Evolutionary conservation across 2,888 invertebrate species (phyloP), one percentile per base, ranked within the genome.

Genomic region (Chelonus formosanus): DNA sequence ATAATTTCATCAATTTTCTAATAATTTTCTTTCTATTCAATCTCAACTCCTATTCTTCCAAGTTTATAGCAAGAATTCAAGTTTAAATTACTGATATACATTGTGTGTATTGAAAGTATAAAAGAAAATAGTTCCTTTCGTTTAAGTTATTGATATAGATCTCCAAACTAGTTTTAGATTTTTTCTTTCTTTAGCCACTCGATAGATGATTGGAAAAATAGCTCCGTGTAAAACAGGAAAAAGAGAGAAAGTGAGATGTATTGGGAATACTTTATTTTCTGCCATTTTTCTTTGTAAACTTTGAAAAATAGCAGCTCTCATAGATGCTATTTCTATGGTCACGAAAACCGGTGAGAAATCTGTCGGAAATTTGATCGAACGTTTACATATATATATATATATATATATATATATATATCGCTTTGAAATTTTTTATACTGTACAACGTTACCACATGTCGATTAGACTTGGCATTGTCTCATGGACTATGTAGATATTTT

Each of bases 311-410:
- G 53, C 43, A 50, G 52, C 48, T 48, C 43, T 31, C 43, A 50
- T 62, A 45, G 20, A 40, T 45, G 43, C 60, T 66, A 45, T 40
- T 59, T 44, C 53, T 31, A 44, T n/a, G 40, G 48, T 65, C 48
- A 48, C 53, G 53, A 55, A 47, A 60, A 60, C 58, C 59, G 48
- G 43, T 67, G 65, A 65, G 63, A 65, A 67, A 67, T 67, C 66
- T 65, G 63, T 60, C 62, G 59, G 59, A 48, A 63, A 56, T 31
- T 65, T 71, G 71, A 71, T 71, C 71, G 69, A 70, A 63, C 69
- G 69, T 67, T 67, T 57, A 66, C 58, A 67, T 70, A 4, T 34
- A 48, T 61, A 52, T 63, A 60, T 59, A 55, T 57, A 66, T 57
- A 67, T 70, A 4, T 34, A 48, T 57, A 66, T 57, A 67, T 70